Conservation (phyloP, 2,113 vertebrate genomes). For the Ramphastos sulfuratus region DNA sequence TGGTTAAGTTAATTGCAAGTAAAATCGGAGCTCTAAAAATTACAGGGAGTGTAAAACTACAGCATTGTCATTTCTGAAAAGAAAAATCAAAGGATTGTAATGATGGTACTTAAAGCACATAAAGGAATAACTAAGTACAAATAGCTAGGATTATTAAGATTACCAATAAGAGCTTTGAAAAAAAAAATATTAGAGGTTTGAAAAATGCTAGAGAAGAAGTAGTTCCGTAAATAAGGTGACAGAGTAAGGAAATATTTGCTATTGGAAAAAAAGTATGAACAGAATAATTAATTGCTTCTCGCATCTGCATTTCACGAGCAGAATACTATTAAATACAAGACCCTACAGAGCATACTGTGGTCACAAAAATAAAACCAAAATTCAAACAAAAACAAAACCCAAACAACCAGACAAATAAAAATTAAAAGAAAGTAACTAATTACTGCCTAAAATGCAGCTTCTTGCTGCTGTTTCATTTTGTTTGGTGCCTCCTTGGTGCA, state of each 20-base stretch:
- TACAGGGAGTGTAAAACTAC: slow-evolving; percentile 51
- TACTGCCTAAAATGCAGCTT: background rate
- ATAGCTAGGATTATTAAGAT: slow-evolving; percentile 39
- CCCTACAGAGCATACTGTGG: background rate
- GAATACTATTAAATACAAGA: background rate
- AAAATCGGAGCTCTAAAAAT: slow-evolving; percentile 67
- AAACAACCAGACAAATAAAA: too few relatives aligned
- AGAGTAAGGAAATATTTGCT: slow-evolving; percentile 44
- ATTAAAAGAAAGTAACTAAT: too few relatives aligned
- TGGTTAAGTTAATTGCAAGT: slow-evolving; percentile 71
- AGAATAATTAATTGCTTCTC: background rate
- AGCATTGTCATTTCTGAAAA: slow-evolving; percentile 62
- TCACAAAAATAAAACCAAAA: background rate
- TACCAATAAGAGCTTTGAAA: slow-evolving; percentile 21
- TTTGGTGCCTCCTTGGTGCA: background rate
- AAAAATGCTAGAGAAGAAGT: slow-evolving; percentile 43
- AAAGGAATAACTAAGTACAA: slow-evolving; percentile 61
- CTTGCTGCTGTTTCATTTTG: background rate
- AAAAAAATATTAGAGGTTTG: background rate
- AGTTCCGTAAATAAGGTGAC: slow-evolving; percentile 52
- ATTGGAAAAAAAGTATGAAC: background rate
- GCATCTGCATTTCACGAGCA: background rate
- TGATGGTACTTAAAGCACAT: slow-evolving; percentile 4
- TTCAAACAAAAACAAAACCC: background rate
- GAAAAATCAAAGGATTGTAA: slow-evolving; percentile 61